Evolutionary conservation across 2,888 invertebrate genomes (phyloP), one percentile per base, ranked within the genome.

Genomic region (Melanostoma scalare): DNA sequence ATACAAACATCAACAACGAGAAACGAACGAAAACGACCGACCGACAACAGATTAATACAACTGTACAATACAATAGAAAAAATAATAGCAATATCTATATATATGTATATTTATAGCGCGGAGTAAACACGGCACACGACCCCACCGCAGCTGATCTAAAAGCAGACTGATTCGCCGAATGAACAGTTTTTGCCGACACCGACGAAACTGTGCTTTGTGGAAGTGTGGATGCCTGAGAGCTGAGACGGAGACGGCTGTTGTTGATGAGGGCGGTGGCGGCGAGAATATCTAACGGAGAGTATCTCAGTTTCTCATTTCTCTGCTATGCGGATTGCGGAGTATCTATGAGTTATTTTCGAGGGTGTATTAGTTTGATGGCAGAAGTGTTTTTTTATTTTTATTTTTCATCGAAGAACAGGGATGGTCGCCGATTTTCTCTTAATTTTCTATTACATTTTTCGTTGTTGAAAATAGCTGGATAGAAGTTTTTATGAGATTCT

Each of bases 61-160:
- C 74, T 65, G 74, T 78, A 78, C 65, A 71, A 52, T 65, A 71
- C 55, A 71, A 74, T 20, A 20, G 20, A 20, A 20, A 20, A 20
- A 20, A 20, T 20, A 20, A 20, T 20, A 20, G 20, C 20, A 20
- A 20, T 20, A 20, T 20, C 1, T 20, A 20, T 20, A 20, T 20
- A 55, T 52, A 42, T 35, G 33, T 60, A 56, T 50, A 42, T 52
- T 50, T 65, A 78, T 78, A 79, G 74, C 74, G 65, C 69, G 74
- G 74, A 75, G 71, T 67, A 71, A 74, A 74, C 61, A 82, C 60
- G 68, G 79, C 46, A 73, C 58, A 87, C 89, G 87, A 88, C 88
- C 87, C 87, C 87, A 87, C 88, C 87, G 88, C 87, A 88, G 87
- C 88, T 88, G 87, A 88, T 88, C 87, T 87, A 87, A 88, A 87